phyloP scores from a whole-genome alignment of 2,797 vertebrate species.

The Sebastes cheni region DNA sequence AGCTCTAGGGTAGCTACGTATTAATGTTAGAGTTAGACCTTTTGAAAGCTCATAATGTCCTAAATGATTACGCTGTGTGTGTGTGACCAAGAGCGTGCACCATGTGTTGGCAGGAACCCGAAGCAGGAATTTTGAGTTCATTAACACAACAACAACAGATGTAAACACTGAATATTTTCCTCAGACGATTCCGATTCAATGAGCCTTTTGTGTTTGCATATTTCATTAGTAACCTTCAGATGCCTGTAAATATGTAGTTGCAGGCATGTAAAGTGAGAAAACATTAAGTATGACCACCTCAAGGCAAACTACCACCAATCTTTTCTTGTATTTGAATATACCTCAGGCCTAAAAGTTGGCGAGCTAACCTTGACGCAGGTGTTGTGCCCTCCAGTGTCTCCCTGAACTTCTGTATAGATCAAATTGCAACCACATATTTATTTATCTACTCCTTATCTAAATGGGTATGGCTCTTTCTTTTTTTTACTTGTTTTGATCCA shows the following conservation, averaged over 20 bases:
- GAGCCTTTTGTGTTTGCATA: conserved; percentile 47
- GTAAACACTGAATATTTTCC: conserved; percentile 70
- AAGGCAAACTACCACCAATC: neutral
- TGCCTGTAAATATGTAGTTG: conserved; percentile 18
- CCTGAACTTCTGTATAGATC: neutral
- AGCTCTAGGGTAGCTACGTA: conserved; percentile 36
- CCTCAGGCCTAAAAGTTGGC: neutral
- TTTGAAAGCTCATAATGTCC: conserved; percentile 44
- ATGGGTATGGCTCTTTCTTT: neutral
- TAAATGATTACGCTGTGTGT: conserved; percentile 25
- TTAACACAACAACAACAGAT: conserved; percentile 84
- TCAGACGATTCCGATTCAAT: conserved; percentile 14
- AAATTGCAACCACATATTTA: neutral
- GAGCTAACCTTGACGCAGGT: neutral
- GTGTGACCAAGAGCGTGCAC: conserved; percentile 14
- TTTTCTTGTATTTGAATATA: neutral
- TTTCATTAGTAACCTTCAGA: conserved; percentile 46
- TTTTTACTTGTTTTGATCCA: conserved; percentile 19
- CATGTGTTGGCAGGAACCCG: conserved; percentile 41
- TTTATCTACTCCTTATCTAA: neutral
- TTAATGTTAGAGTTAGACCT: conserved; percentile 47
- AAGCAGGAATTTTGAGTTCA: conserved; percentile 85
- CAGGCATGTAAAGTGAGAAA: neutral
- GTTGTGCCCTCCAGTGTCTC: neutral
- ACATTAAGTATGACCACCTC: neutral